Evolutionary conservation across 2,888 invertebrate genomes (phyloP).

Genomic region (Podabrus alpinus): DNA sequence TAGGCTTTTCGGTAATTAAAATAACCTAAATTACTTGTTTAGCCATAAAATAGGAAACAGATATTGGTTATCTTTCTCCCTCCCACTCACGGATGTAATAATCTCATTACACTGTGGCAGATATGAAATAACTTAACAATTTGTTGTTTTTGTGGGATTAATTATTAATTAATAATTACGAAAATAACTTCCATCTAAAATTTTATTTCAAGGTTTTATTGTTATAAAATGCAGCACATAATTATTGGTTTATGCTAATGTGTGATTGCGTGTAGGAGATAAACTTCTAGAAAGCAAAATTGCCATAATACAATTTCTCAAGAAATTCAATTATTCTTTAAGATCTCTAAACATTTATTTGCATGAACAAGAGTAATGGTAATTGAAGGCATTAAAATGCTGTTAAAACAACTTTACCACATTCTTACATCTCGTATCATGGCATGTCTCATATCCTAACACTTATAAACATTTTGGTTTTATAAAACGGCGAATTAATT

Average conservation of each 20-base stretch:
- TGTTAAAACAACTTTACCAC: slow-evolving; percentile 35
- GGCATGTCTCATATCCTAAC: slow-evolving; percentile 16
- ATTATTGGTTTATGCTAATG: background rate
- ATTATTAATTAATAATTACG: slow-evolving; percentile 7
- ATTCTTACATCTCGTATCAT: slow-evolving; percentile 33
- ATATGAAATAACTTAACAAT: slow-evolving; percentile 32
- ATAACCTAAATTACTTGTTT: slow-evolving; percentile 20
- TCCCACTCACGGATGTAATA: slow-evolving; percentile 35
- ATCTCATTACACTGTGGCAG: slow-evolving; percentile 29
- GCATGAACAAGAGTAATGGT: slow-evolving; percentile 33
- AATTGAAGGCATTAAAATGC: slow-evolving; percentile 36
- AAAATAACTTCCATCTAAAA: background rate
- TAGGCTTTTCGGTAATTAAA: slow-evolving; percentile 11
- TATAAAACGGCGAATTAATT: background rate
- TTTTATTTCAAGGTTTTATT: background rate
- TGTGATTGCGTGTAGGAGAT: background rate
- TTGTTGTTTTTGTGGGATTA: slow-evolving; percentile 13
- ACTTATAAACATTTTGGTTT: slow-evolving; percentile 17
- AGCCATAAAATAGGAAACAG: slow-evolving; percentile 33
- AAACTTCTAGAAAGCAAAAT: background rate
- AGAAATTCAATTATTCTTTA: slow-evolving; percentile 4
- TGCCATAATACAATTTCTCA: background rate
- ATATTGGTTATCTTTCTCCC: slow-evolving; percentile 32
- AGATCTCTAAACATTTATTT: slow-evolving; percentile 15
- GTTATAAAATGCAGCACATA: background rate